Percentiles rank a stretch among this genome's conserved stretches.
phyloP scores from a whole-genome alignment of 2,797 vertebrate species.

The Gymnodraco acuticeps region DNA sequence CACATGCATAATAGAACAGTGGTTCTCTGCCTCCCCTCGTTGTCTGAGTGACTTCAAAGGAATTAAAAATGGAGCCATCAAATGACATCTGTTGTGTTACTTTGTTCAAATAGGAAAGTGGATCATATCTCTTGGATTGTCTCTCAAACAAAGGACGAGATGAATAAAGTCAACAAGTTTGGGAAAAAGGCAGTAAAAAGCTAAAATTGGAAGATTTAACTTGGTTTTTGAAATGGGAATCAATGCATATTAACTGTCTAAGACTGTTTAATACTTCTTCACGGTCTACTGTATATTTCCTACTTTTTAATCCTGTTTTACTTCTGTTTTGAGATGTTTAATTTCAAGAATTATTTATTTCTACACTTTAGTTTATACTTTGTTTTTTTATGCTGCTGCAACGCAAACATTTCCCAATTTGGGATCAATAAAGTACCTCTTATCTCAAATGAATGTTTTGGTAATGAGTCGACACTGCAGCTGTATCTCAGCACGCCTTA shows the following conservation, averaged over 20 bases:
- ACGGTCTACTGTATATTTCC: too few species aligned
- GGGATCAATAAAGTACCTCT: too few species aligned
- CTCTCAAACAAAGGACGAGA: background rate
- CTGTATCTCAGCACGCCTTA: constrained; percentile 6
- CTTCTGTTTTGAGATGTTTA: too few species aligned
- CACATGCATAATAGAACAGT: constrained; percentile 75
- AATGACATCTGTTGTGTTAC: constrained; percentile 58
- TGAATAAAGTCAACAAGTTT: background rate
- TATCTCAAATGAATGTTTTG: background rate
- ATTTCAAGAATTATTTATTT: too few species aligned
- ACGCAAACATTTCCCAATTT: too few species aligned
- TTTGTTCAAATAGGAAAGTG: constrained; percentile 30
- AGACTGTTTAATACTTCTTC: background rate
- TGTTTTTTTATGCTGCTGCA: too few species aligned
- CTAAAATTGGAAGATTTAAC: background rate
- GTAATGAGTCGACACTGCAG: background rate
- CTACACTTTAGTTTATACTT: too few species aligned
- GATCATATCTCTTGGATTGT: constrained; percentile 1
- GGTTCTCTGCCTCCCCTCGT: constrained; percentile 39
- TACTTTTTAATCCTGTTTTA: too few species aligned
- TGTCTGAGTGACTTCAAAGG: constrained; percentile 58
- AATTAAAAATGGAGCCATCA: constrained; percentile 67
- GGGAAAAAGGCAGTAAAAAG: background rate
- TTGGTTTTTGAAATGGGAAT: background rate
- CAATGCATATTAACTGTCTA: background rate